Base-by-base conservation (phyloP, 2,888 invertebrate genomes). In the Teleogryllus oceanicus region DNA sequence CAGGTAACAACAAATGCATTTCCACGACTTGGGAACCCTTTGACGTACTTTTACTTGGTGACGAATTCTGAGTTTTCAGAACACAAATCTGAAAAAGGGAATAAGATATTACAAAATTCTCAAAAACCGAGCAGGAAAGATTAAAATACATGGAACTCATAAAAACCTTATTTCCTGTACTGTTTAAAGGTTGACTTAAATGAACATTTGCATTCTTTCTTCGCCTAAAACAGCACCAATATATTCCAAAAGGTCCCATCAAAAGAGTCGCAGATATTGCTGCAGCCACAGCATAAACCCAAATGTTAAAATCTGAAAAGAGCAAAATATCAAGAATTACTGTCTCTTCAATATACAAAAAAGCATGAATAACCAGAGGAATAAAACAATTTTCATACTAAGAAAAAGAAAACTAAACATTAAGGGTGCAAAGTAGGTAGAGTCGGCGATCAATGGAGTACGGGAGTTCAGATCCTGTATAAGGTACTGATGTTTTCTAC, bases 1-100 rank as follows among this genome's bases (percentile, higher is more conserved):
- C 91, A 37, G 90, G 90, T 79, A 95, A 88, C 78, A 95, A 87
- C 80, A 94, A 94, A 85, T 93, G 94, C 92, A 96, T 91, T 89
- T 97, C 97, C 87, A 96, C 93, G 91, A 37, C 92, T 93, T 82
- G 81, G 51, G 76, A 81, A 78, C 80, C 49, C 78, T 78, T 77
- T 74, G 11, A 76, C 21, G 80, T 75, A 77, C 78, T 62, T 16
- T 62, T 62, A 62, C n/a, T 13, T 18, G 62, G 62, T 1, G 62
- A 62, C n/a, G 62, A 62, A n/a, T 13, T 10, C 62, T 62, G 62
- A 16, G 62, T 18, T 62, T n/a, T 62, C 62, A 62, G 16, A 62
- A 62, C 62, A 62, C 13, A 62, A 4, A 18, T n/a, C 62, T 62
- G 16, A 13, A 62, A 18, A 18, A 13, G 11, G 8, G n/a, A 62